Conservation (phyloP, 2,113 vertebrate species). For the Macrotus californicus region DNA sequence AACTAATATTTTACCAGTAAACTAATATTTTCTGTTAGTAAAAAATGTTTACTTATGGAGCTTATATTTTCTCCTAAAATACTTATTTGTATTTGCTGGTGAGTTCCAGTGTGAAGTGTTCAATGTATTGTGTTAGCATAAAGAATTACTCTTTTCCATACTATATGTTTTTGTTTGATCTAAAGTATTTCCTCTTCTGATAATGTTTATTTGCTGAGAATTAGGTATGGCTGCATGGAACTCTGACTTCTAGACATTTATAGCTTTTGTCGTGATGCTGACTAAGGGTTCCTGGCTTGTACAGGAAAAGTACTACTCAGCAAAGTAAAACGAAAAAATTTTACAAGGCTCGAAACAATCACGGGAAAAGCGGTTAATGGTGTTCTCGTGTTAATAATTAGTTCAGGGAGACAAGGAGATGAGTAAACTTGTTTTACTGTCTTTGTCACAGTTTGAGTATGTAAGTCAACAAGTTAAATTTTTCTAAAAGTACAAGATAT, state of each 20-base stretch:
- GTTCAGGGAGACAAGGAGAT: not conserved
- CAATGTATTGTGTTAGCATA: not conserved
- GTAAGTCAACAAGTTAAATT: not conserved
- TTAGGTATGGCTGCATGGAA: not conserved
- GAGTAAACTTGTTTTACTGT: not conserved
- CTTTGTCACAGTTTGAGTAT: not conserved
- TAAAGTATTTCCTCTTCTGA: conserved; percentile 3
- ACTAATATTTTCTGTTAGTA: not conserved
- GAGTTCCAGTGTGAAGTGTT: not conserved
- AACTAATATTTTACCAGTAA: not conserved
- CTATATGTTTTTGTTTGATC: not conserved
- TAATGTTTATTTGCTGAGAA: not conserved
- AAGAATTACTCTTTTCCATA: not conserved
- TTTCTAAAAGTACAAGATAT: not conserved
- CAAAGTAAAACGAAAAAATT: not conserved
- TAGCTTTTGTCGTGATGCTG: not conserved
- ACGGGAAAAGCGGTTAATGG: not conserved
- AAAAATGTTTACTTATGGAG: not conserved
- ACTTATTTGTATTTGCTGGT: not conserved
- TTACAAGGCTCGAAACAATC: not conserved
- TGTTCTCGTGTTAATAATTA: not conserved
- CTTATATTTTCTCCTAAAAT: not conserved
- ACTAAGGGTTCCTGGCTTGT: not conserved
- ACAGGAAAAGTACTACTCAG: not conserved
- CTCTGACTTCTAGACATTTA: not conserved